Conservation (phyloP, 2,113 vertebrate species). For the Perca schrenkii region DNA sequence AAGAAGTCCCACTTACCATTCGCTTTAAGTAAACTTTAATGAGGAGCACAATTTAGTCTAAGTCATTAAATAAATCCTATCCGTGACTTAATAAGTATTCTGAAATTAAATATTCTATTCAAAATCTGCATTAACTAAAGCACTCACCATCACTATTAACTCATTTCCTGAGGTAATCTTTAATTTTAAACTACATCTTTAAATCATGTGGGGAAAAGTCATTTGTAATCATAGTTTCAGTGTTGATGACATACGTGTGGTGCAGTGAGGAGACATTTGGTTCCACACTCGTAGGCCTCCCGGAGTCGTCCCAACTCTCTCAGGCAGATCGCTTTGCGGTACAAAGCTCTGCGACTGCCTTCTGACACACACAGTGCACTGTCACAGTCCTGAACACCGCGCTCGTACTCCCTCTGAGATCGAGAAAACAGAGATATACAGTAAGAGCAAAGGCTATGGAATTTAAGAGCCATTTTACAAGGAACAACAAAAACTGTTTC, state of each 20-base stretch:
- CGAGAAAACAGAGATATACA: background rate
- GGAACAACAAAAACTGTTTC: background rate
- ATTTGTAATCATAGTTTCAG: background rate
- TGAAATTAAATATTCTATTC: background rate
- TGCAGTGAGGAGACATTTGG: slow-evolving; percentile 92
- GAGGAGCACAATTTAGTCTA: background rate
- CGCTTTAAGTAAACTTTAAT: background rate
- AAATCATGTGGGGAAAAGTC: background rate
- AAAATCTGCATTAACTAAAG: background rate
- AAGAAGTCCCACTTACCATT: background rate
- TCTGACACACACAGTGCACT: slow-evolving; percentile 90
- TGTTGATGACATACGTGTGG: slow-evolving; percentile 88
- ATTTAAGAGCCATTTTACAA: background rate
- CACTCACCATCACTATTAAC: background rate
- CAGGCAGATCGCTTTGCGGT: slow-evolving; percentile 92
- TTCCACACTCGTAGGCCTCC: slow-evolving; percentile 97
- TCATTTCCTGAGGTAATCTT: background rate
- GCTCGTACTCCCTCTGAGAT: slow-evolving; percentile 91
- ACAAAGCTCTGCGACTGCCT: slow-evolving; percentile 93
- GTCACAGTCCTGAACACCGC: slow-evolving; percentile 94
- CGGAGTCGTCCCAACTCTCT: slow-evolving; percentile 92
- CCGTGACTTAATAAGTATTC: background rate
- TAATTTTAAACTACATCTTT: background rate
- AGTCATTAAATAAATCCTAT: background rate
- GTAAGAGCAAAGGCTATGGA: background rate